Evolutionary conservation across 2,113 vertebrate genomes (phyloP).

Genomic region (Trochalopteron elliotii): DNA sequence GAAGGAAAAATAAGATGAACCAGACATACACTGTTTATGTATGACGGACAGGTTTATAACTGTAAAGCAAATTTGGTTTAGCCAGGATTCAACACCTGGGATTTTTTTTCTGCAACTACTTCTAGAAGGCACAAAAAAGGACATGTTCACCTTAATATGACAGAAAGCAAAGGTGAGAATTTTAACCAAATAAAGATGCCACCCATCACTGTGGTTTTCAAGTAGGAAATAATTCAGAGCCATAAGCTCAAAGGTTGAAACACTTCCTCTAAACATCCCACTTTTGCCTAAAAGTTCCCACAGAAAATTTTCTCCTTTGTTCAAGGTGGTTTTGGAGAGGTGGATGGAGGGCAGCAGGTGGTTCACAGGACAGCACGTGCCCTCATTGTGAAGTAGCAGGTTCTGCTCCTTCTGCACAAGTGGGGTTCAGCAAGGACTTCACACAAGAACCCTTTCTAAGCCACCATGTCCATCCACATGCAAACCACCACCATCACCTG

Average conservation of each 20-base stretch:
- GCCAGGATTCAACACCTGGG: not conserved
- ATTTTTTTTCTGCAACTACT: not conserved
- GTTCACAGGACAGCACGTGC: fast-evolving
- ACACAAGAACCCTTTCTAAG: not conserved
- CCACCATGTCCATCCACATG: fast-evolving
- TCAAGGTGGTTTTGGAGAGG: not conserved
- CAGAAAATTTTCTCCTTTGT: not conserved
- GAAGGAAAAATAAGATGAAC: not conserved
- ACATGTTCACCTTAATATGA: fast-evolving
- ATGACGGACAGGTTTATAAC: not conserved
- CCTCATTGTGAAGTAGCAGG: fast-evolving
- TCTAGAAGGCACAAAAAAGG: not conserved
- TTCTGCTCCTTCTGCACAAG: not conserved
- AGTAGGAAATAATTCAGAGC: not conserved
- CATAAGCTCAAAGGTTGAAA: not conserved
- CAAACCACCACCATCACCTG: not conserved
- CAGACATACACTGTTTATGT: fast-evolving
- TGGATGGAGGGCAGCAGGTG: too few relatives aligned
- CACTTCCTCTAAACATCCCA: fast-evolving
- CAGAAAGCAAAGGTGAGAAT: not conserved
- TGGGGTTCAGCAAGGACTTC: not conserved
- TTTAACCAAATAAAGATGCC: not conserved
- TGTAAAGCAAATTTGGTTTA: not conserved
- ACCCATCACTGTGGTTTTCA: not conserved
- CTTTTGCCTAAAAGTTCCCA: not conserved